Evolutionary conservation across 2,888 invertebrate species (phyloP), one percentile per base, ranked within the genome.

Genomic region (Ligdia adustata): DNA sequence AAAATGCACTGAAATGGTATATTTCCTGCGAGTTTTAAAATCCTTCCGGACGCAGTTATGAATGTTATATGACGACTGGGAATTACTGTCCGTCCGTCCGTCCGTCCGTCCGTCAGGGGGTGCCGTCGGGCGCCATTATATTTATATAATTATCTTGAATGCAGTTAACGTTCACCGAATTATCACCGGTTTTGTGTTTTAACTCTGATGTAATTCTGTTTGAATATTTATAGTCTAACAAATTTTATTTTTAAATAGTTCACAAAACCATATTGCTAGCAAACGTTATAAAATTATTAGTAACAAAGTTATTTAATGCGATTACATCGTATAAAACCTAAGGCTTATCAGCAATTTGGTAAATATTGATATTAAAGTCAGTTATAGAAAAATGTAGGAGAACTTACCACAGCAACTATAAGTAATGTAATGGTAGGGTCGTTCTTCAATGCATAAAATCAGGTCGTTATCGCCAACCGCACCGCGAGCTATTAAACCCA

Each of bases 1-100:
- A 54, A 52, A 58, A 50, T 43, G 42, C 37, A 41, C 52, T 49
- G 42, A 59, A 60, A 61, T 53, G 64, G 60, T 59, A 57, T 61
- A 69, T 66, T 69, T 73, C 72, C 64, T 64, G 62, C 52, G 53
- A 62, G 60, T 66, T 73, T 69, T 69, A 62, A 66, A 74, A 69
- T 66, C 64, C 63, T 71, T 72, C 70, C 71, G 70, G 61, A 65
- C 57, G 66, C 63, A 61, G 68, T 72, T 71, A 75, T 72, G 65
- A 71, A 71, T 65, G 62, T 72, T 70, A 72, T 69, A 71, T 64
- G 65, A 61, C 57, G 66, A 60, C 62, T 59, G 66, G 44, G 51
- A 38, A 53, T 56, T 53, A 52, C 50, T 50, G 55, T 55, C 57
- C 29, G 53, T 48, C 58, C 42, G 58, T 52, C 45, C 32, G 58